Conservation (phyloP, 92 coral and sea anemone species). For the Palythoa grandiflora region DNA sequence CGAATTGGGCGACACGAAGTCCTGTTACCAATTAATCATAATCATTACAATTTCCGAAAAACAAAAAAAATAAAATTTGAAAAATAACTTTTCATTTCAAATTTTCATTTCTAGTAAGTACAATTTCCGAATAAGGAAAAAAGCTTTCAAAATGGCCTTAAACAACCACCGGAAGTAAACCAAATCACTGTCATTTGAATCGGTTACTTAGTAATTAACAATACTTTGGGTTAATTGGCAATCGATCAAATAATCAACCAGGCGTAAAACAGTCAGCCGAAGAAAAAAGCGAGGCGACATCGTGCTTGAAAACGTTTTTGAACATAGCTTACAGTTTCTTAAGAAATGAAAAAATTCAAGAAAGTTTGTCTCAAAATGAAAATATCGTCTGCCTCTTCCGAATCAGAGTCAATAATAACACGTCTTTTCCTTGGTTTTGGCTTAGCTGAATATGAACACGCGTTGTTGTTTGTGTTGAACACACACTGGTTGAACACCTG, state of each 20-base stretch:
- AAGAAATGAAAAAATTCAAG: neutral
- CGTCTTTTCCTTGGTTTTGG: neutral
- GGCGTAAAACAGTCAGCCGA: neutral
- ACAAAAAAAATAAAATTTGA: too few relatives aligned
- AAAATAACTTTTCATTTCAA: too few relatives aligned
- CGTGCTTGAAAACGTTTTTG: neutral
- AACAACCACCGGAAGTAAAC: neutral
- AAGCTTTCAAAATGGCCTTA: too few relatives aligned
- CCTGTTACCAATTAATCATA: too few relatives aligned
- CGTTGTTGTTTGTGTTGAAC: slow-evolving; percentile 11
- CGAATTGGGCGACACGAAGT: too few relatives aligned
- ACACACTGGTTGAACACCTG: slow-evolving; percentile 50
- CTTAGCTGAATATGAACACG: neutral
- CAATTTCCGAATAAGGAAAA: neutral
- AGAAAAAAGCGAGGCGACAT: neutral
- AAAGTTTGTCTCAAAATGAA: neutral
- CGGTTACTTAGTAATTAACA: neutral
- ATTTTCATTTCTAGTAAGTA: neutral
- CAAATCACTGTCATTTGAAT: neutral
- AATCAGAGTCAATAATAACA: neutral
- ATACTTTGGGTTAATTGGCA: neutral
- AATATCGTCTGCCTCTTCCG: neutral
- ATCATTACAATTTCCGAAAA: too few relatives aligned
- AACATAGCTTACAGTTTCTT: neutral
- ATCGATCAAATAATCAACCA: neutral